phyloP scores from a whole-genome alignment of 2,113 vertebrate genomes.

The Spea multiplicata region DNA sequence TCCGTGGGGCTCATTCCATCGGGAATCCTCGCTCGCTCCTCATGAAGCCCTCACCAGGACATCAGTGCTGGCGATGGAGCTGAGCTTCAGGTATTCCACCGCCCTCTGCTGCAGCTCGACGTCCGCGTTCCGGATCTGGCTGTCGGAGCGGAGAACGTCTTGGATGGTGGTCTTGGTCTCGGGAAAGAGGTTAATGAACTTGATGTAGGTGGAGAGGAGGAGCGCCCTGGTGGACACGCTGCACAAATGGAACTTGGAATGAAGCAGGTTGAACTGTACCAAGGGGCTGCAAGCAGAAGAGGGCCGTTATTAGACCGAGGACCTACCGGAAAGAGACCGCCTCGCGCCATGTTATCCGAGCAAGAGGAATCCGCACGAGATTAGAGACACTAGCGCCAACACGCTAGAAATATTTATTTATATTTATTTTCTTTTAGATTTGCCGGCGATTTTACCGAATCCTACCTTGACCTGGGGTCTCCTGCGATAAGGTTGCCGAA shows the following conservation, averaged over 20 bases:
- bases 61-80: constrained; percentile 87
- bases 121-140: constrained; percentile 88
- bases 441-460: not conserved
- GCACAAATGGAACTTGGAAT: constrained; percentile 91
- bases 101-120: constrained; percentile 91
- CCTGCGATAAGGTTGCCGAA: constrained; percentile 92
- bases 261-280: constrained; percentile 89
- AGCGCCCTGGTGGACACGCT: constrained; percentile 85
- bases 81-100: constrained; percentile 89
- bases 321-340: too few relatives aligned
- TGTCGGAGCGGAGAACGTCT: constrained; percentile 86
- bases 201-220: constrained; percentile 89
- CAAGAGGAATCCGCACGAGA: too few relatives aligned
- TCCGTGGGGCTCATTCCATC: too few relatives aligned
- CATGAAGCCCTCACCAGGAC: constrained; percentile 73
- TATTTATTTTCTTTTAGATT: too few relatives aligned
- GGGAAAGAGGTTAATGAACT: constrained; percentile 92
- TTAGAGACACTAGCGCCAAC: too few relatives aligned
- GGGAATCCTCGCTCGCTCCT: too few relatives aligned
- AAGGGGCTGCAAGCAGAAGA: constrained; percentile 67
- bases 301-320: not conserved
- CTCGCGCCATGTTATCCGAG: too few relatives aligned
- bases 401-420: too few relatives aligned
- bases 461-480: constrained; percentile 87
- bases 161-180: constrained; percentile 93